Base-by-base conservation (phyloP, 2,113 vertebrate species). In the Pedetes capensis region DNA sequence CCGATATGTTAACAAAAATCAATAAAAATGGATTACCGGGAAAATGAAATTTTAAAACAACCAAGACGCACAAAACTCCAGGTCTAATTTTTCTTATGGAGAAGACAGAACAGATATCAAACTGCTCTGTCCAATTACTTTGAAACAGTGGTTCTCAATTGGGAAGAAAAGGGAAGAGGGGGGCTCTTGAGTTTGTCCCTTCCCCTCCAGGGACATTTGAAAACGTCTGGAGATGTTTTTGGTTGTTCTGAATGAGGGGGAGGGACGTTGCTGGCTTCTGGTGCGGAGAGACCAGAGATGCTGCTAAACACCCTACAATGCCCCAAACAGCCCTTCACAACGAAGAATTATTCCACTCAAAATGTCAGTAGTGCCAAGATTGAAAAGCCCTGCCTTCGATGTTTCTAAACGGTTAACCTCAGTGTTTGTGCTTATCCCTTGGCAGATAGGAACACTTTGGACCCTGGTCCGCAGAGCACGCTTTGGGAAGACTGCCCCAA, bases 1-100 rank as follows among this genome's bases (percentile, higher is more conserved):
- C 44, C 0, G 44, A 84, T 51, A 51, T 66, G 94, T 88, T 72
- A 89, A 76, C 96, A 94, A 89, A n/a, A 78, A 92, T 93, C 94
- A 95, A 68, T 95, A 91, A 53, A 93, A 92, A 96, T 69, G 57
- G 92, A 94, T 95, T 96, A 90, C 75, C 87, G 57, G 75, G 49
- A 80, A 96, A 87, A 90, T 87, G 80, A 89, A 93, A 95, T 95
- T 74, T 47, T 89, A 82, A 91, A 82, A 42, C 53, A 85, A 83
- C 9, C 27, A 83, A 83, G 78, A 75, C 49, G 49, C 79, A 66
- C 25, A 69, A 68, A 94, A 94, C 83, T 94, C 80, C 78, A 88
- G 80, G 61, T 68, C 79, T 8, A 29, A 34, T 95, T 91, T 51
- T 34, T n/a, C 17, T 95, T 92, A 32, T 64, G n/a, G n/a, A n/a